These are phyloP conservation scores for Cantharis lateralis DNA, from an alignment of 2,888 invertebrate species.

Conservation along the genomic window DNA sequence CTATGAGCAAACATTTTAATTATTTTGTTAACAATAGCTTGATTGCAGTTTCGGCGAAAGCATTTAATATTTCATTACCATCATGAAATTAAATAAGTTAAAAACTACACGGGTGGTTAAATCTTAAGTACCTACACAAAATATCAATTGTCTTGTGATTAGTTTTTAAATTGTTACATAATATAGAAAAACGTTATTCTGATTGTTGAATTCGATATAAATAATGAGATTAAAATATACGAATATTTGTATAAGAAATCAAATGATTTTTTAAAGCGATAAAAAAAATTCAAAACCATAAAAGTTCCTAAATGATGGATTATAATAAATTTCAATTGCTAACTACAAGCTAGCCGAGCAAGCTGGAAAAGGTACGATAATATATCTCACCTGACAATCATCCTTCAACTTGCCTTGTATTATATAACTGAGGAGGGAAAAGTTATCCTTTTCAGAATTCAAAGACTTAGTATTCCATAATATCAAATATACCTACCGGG, in stretches of 20 bases:
- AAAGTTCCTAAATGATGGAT: neutral
- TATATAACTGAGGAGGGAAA: neutral
- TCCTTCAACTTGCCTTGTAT: neutral
- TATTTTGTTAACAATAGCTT: neutral
- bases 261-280: neutral
- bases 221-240: no score
- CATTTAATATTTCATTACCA: neutral
- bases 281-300: neutral
- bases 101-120: neutral
- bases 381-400: neutral
- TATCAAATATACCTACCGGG: neutral
- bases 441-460: neutral
- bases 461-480: neutral
- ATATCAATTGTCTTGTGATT: neutral
- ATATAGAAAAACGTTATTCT: neutral
- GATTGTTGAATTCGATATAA: no score
- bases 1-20: neutral
- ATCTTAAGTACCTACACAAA: neutral
- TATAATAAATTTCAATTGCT: neutral
- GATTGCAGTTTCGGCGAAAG: neutral
- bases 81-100: neutral
- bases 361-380: neutral
- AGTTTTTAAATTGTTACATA: neutral
- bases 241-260: neutral
- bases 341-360: neutral